Base-by-base conservation (phyloP, 2,888 invertebrate genomes). In the Malachius bipustulatus region DNA sequence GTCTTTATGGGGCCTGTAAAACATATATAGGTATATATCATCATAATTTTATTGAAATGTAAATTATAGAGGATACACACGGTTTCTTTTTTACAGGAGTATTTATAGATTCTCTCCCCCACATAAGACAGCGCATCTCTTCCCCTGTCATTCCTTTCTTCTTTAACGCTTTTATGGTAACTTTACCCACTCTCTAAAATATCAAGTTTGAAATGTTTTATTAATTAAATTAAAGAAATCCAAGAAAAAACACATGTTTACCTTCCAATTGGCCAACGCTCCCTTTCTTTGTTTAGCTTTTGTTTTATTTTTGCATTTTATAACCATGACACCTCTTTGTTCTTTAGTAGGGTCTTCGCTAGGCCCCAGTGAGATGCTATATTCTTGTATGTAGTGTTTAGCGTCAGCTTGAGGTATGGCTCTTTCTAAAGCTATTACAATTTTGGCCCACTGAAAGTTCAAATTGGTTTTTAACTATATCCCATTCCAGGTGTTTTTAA, bases 221-320 rank as follows among this genome's bases (percentile, higher is more conserved):
- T n/a, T n/a, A n/a, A n/a, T n/a, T n/a, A n/a, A n/a, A n/a, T n/a
- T n/a, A n/a, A n/a, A n/a, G n/a, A n/a, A n/a, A n/a, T n/a, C n/a
- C n/a, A n/a, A n/a, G n/a, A n/a, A n/a, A n/a, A n/a, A n/a, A n/a
- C n/a, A n/a, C n/a, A n/a, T n/a, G n/a, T n/a, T n/a, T 14, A 90
- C 94, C 82, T 96, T 98, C 98, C 98, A 98, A 60, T 97, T 96
- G 34, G 80, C 70, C 2, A 96, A 77, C 2, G 97, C 97, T 1
- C 91, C 93, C 59, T 96, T 97, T 42, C 96, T 70, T 64, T 96
- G 94, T 54, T 87, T 85, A 1, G 98, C 98, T 43, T 89, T 73
- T 0, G 97, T 97, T 64, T 96, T 97, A 44, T 81, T 87, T 55
- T 94, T 93, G 47, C 87, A 85, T 66, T 97, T 98, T 60, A 98